Base-by-base conservation (phyloP, 35 echinoderm and acorn worm genomes). In the Patiria miniata region DNA sequence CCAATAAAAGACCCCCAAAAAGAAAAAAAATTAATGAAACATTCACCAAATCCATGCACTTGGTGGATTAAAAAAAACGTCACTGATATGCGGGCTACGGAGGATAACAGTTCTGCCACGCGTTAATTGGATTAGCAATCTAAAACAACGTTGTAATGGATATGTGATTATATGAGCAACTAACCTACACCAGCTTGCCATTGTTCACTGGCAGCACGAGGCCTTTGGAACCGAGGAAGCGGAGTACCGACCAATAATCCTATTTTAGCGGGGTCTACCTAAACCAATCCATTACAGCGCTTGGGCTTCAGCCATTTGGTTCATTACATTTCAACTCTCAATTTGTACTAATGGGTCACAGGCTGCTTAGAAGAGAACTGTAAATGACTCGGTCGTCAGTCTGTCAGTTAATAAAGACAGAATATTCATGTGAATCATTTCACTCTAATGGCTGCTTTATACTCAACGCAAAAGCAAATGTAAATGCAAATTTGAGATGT, bases 141-240 rank as follows among this genome's bases (percentile, higher is more conserved):
- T 73, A 73, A 73, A 73, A 73, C 29, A 73, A 32, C 65, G 29
- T 73, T 73, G 65, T 73, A 73, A 73, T 73, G 65, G 65, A 73
- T 73, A 73, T 73, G 65, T 73, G 26, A 73, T 73, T 73, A 73
- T n/a, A n/a, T 36, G 65, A 73, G 65, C 34, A 14, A 73, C 26
- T 15, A 34, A 73, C 29, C 2, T 73, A 26, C 8, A 36, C 15
- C 29, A 23, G 65, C 23, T 47, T 73, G 65, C 14, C 8, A 34
- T 22, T 23, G 65, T 73, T 73, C 65, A 34, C 26, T 30, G 10
- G 29, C 19, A 32, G 34, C 65, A 30, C n/a, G 6, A 1, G 26
- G 65, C 65, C 42, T 73, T 73, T 73, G 65, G 23, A 73, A 73
- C 65, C 65, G 8, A 26, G 42, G 12, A 47, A 47, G 42, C 42